phyloP scores from a whole-genome alignment of 37 sponge, comb jelly and placozoan species.

The Ephydatia muelleri region DNA sequence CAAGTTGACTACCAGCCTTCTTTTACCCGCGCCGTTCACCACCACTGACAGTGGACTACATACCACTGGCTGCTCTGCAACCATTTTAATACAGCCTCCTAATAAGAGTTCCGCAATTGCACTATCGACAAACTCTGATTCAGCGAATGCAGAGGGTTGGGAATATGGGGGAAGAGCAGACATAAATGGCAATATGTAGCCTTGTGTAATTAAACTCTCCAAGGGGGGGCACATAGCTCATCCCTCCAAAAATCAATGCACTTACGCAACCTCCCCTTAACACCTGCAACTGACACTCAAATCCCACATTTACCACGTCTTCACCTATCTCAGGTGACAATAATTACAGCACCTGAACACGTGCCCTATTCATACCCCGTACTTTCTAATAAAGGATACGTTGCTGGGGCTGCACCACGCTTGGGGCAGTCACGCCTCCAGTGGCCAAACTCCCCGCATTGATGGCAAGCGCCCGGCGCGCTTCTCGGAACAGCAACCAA shows the following conservation, averaged over 20 bases:
- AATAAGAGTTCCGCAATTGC: neutral
- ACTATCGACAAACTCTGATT: slow-evolving; percentile 4
- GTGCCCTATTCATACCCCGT: no score
- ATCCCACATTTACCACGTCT: neutral
- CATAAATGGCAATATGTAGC: slow-evolving; percentile 8
- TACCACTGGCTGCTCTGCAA: neutral
- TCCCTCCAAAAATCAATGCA: neutral
- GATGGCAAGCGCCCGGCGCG: slow-evolving; percentile 3
- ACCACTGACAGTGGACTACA: slow-evolving; percentile 22
- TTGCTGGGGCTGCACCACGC: no score
- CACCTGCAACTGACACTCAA: neutral
- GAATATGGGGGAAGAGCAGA: neutral
- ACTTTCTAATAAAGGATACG: no score
- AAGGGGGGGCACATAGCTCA: neutral
- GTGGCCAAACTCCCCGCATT: slow-evolving; percentile 21
- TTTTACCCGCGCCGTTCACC: neutral
- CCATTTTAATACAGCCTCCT: neutral
- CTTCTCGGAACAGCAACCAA: no score
- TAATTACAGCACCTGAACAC: no score
- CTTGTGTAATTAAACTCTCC: neutral
- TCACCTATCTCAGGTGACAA: no score
- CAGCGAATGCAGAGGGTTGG: neutral
- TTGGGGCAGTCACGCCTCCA: slow-evolving; percentile 14
- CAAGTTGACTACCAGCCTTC: neutral
- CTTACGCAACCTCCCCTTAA: neutral